A percentile compares a stretch with the other conserved stretches of the same genome.
phyloP scores from a whole-genome alignment of 2,888 invertebrate species.

The Scaptomyza caliginosa region DNA sequence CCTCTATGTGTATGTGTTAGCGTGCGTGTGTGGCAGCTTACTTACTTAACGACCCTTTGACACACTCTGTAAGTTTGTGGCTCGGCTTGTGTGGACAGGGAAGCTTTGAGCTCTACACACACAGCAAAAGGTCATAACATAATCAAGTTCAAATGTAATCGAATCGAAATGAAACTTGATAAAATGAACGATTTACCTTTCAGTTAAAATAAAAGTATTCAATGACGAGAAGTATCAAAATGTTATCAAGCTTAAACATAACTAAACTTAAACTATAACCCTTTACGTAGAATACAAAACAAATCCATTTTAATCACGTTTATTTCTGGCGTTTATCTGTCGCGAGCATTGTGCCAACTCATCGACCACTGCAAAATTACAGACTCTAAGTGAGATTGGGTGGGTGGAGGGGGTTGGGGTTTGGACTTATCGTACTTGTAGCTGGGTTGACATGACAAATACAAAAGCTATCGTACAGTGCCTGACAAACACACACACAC shows the following conservation, averaged over 20 bases:
- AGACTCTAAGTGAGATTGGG: slow-evolving; percentile 17
- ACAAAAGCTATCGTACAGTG: slow-evolving; percentile 64
- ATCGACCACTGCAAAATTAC: slow-evolving; percentile 59
- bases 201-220: neutral
- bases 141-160: neutral
- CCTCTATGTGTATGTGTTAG: slow-evolving; percentile 13
- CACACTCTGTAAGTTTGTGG: slow-evolving; percentile 48
- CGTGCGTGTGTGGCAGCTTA: slow-evolving; percentile 49
- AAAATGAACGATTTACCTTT: neutral
- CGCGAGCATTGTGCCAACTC: slow-evolving; percentile 67
- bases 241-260: too few species aligned
- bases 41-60: slow-evolving; percentile 76
- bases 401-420: slow-evolving; percentile 5
- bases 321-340: slow-evolving; percentile 58
- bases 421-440: slow-evolving; percentile 46
- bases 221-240: too few species aligned
- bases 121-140: neutral
- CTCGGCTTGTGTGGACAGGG: neutral
- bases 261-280: too few species aligned
- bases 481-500: slow-evolving; percentile 33
- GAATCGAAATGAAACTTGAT: neutral
- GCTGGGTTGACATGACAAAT: slow-evolving; percentile 66
- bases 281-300: too few species aligned
- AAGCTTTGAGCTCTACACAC: slow-evolving; percentile 1
- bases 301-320: too few species aligned